Evolutionary conservation across 2,888 invertebrate species (phyloP).

Genomic region (Gryllus longicercus): DNA sequence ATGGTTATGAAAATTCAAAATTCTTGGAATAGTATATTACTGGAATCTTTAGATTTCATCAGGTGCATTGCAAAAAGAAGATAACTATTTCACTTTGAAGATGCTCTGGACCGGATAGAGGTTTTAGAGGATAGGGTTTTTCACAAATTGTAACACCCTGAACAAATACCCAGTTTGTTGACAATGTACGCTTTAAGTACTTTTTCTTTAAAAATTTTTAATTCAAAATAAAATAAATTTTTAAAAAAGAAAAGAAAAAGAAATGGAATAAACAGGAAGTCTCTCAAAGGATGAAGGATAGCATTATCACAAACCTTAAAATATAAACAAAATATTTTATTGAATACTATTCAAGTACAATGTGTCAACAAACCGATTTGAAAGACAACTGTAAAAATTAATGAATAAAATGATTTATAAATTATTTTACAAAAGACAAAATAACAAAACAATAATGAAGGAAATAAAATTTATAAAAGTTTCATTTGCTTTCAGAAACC

Average conservation of each 20-base stretch:
- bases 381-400: conserved; percentile 35
- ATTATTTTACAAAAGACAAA: conserved; percentile 26
- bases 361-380: conserved; percentile 37
- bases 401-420: conserved; percentile 26
- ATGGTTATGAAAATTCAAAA: no score
- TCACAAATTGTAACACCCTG: conserved; percentile 6
- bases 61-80: no score
- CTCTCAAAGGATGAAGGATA: not conserved
- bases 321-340: conserved; percentile 36
- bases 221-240: no score
- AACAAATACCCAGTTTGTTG: not conserved
- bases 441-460: not conserved
- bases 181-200: not conserved
- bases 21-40: no score
- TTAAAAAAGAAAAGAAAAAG: no score
- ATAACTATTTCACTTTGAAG: no score
- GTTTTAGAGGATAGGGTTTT: not conserved
- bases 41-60: no score
- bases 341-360: conserved; percentile 37
- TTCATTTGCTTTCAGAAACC: not conserved
- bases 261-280: not conserved
- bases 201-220: not conserved
- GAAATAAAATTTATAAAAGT: not conserved
- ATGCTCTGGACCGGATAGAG: no score
- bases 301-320: not conserved